Percentiles rank a stretch among this genome's conserved stretches.
phyloP scores from a whole-genome alignment of 2,888 invertebrate species.

The Smittia sp. region DNA sequence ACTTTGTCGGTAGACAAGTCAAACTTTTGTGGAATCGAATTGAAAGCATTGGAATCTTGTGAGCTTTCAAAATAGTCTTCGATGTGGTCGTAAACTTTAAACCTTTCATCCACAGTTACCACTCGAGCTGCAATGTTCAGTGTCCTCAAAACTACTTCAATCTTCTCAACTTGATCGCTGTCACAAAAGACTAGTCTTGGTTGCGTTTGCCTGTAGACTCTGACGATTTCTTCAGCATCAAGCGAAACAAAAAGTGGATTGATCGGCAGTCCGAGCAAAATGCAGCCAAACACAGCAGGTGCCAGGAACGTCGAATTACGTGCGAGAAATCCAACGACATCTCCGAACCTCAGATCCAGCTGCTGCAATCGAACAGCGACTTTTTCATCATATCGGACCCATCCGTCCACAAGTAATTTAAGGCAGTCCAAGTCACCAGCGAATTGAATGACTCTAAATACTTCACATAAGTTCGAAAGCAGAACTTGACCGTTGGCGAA shows the following conservation, averaged over 20 bases:
- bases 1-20: not conserved
- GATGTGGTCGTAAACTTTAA: not conserved
- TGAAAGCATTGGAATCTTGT: not conserved
- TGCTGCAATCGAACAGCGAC: not conserved
- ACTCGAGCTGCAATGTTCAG: not conserved
- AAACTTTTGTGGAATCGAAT: not conserved
- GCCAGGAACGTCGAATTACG: constrained; percentile 22
- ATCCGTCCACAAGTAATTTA: constrained; percentile 12
- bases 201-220: constrained; percentile 29
- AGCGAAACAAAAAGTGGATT: constrained; percentile 26
- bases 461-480: not conserved
- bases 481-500: not conserved
- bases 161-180: not conserved
- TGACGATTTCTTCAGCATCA: constrained; percentile 44
- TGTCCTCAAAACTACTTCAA: not conserved
- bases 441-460: not conserved
- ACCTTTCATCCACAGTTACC: not conserved
- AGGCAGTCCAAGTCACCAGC: not conserved
- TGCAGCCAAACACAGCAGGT: constrained; percentile 14
- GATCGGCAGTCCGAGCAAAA: constrained; percentile 6
- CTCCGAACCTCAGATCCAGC: not conserved
- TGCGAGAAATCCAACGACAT: constrained; percentile 28
- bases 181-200: constrained; percentile 42
- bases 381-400: not conserved
- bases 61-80: not conserved